Evolutionary conservation across 1,140 invertebrate species (phyloP), one percentile per base, ranked within the genome.

Genomic region (Drosophila repletoides): DNA sequence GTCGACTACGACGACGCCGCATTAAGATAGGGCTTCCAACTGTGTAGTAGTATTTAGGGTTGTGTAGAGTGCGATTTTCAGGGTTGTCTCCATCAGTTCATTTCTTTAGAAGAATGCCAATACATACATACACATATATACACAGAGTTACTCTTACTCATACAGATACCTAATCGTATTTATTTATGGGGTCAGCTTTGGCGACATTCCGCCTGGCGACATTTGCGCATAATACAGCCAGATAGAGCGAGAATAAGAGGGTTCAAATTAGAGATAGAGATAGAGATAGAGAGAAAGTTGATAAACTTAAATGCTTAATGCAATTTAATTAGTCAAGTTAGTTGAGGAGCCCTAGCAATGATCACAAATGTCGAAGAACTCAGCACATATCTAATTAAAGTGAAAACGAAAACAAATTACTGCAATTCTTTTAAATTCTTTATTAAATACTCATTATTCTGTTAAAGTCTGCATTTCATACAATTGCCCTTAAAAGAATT

Each of bases 21-120:
- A 83, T 77, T 73, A 77, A 83, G 77, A 83, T 74, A 80, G 74
- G 65, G 58, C 52, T 55, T 24, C 19, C 31, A 22, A 51, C 12
- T n/a, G n/a, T n/a, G n/a, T n/a, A 43, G 40, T 24, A 45, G 22
- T 15, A 9, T 9, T 19, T 21, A 61, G 43, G 34, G 21, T 51
- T 36, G 40, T 26, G 15, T 7, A n/a, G n/a, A 7, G 33, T 14
- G 22, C 15, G 7, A 9, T 38, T 19, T 26, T 41, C 9, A 31
- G 64, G 56, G 29, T 45, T 33, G 48, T 48, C 46, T 36, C 1
- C 21, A 12, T 24, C 21, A 17, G 17, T 19, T 29, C 12, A 15
- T n/a, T 34, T 34, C 15, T 22, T 40, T 31, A 34, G 19, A 10
- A 12, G 33, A 6, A 53, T 6, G 26, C 6, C 12, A 24, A 53